Base-by-base conservation (phyloP, 1,140 invertebrate species). In the Drosophila mauritiana region DNA sequence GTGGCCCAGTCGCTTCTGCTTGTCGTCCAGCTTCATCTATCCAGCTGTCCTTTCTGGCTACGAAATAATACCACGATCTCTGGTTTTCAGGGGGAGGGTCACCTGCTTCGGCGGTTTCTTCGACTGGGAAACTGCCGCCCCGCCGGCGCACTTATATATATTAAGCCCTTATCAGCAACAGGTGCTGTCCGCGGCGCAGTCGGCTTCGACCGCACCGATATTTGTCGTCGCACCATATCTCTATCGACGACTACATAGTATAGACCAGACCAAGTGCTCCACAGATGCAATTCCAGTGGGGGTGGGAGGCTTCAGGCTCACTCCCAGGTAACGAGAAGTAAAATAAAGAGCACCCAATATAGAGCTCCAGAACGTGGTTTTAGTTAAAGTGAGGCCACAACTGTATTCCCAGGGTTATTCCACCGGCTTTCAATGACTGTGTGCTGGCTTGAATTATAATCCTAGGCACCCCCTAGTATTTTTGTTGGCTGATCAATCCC, bases 131-230 rank as follows among this genome's bases (percentile, higher is more conserved):
- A 83, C 80, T 83, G 80, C 75, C 55, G 27, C 59, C 69, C 40
- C 31, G 70, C 70, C 58, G 46, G 51, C 53, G 46, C 48, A 58
- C 75, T 79, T 83, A 83, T 82, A 83, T 83, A 83, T 83, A 83
- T 51, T 10, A 4, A 63, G 64, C 77, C 68, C 68, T 55, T 69
- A 72, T 72, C 49, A 52, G 49, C 34, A 20, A 22, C 51, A 70
- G 68, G 67, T 51, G 64, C n/a, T 25, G 51, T 25, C 17, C 0
- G 51, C 68, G 43, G n/a, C 68, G 68, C 42, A 20, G 68, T 39
- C 64, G 43, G 12, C 42, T 22, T 12, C 59, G 36, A 42, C 22
- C 27, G 20, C 25, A 42, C 15, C 42, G 42, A 45, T 20, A 22
- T 20, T 45, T 12, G 42, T 45, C 42, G 42, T 22, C 27, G n/a